Evolutionary conservation across 2,113 vertebrate species (phyloP).

Genomic region (Pollachius pollachius): DNA sequence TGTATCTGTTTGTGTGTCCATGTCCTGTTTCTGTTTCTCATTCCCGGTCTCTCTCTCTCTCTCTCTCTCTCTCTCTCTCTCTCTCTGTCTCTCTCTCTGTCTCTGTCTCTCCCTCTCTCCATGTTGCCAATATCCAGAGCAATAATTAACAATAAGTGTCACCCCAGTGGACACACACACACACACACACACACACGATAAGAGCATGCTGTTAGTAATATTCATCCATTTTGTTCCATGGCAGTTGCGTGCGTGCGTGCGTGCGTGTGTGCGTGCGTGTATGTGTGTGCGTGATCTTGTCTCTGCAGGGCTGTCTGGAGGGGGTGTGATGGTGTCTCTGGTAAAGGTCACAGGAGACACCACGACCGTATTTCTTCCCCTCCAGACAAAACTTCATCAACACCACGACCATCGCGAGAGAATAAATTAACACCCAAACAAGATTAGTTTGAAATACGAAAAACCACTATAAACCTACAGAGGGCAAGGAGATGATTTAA

Average conservation of each 20-base stretch:
- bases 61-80: background rate
- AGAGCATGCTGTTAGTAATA: background rate
- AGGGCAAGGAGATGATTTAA: too few relatives aligned
- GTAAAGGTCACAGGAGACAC: background rate
- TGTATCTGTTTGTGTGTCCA: background rate
- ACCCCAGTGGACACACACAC: conserved; percentile 19
- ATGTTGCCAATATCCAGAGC: conserved; percentile 36
- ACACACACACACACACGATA: conserved; percentile 9
- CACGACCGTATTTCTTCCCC: conserved; percentile 1
- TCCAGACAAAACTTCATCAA: conserved; percentile 5
- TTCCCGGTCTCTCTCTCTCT: background rate
- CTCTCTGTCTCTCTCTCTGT: background rate
- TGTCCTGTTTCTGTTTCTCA: background rate
- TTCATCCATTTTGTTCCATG: background rate
- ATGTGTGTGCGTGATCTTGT: conserved; percentile 3
- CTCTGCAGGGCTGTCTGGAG: background rate
- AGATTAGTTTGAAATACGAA: conserved; percentile 16
- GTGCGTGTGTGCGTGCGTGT: conserved; percentile 10
- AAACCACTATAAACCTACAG: background rate
- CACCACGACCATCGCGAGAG: background rate
- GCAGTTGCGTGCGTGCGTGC: background rate
- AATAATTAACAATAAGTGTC: conserved; percentile 64
- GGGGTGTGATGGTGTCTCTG: background rate
- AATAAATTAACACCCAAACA: conserved; percentile 31
- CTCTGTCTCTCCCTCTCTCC: conserved; percentile 28